These are phyloP conservation scores for Hydropsyche betteni DNA, from an alignment of 2,888 invertebrate genomes.

Conservation along the genomic window DNA sequence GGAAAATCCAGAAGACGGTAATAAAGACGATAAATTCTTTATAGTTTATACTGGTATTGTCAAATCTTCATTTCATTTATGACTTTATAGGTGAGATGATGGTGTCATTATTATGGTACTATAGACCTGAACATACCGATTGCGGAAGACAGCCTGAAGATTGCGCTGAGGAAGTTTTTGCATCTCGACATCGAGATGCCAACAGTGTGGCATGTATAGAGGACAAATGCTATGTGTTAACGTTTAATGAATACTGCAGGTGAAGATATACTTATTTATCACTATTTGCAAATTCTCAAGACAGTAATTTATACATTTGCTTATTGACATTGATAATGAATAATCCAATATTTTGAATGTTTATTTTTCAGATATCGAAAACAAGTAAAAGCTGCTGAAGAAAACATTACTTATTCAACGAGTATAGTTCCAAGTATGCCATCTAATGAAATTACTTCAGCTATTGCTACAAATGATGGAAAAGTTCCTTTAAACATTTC, in stretches of 20 bases:
- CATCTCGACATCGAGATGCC: constrained; percentile 93
- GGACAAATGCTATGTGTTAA: constrained; percentile 96
- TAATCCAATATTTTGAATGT: neutral
- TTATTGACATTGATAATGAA: neutral
- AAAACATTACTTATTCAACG: constrained; percentile 75
- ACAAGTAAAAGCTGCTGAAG: constrained; percentile 79
- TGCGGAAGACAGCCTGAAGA: constrained; percentile 82
- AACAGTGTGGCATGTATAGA: constrained; percentile 98
- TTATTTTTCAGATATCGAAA: constrained; percentile 79
- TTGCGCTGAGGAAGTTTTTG: constrained; percentile 92
- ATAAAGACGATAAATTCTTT: neutral
- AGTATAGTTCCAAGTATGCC: constrained; percentile 78
- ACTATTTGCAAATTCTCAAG: constrained; percentile 5
- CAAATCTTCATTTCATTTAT: constrained; percentile 5
- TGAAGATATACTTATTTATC: constrained; percentile 58
- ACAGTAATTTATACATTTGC: neutral
- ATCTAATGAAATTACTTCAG: constrained; percentile 68
- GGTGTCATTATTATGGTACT: constrained; percentile 97
- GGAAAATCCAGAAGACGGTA: constrained; percentile 94
- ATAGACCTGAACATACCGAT: constrained; percentile 96
- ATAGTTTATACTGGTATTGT: neutral
- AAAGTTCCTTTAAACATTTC: constrained; percentile 74
- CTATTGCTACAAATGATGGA: constrained; percentile 65
- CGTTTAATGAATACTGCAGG: constrained; percentile 97
- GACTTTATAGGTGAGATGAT: constrained; percentile 88